Percentiles rank a stretch among this genome's conserved stretches.
phyloP scores from a whole-genome alignment of 1,140 invertebrate genomes.

The Hycleus cichorii region DNA sequence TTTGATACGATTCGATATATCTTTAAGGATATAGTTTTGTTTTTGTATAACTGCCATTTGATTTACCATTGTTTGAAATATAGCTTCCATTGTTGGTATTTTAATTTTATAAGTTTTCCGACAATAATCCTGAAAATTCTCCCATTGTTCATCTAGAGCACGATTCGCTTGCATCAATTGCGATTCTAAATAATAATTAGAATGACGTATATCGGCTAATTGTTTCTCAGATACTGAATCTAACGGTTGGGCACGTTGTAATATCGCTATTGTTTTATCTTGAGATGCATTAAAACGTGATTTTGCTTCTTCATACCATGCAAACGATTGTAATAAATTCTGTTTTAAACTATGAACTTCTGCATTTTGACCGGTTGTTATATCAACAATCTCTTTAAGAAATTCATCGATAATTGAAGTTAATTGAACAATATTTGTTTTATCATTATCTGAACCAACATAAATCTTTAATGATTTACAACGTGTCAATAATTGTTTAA shows the following conservation, averaged over 20 bases:
- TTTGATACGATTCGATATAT: conserved; percentile 29
- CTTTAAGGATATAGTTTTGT: conserved; percentile 41
- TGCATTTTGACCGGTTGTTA: conserved; percentile 42
- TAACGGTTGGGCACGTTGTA: conserved; percentile 46
- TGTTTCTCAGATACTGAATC: conserved; percentile 51
- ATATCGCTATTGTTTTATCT: conserved; percentile 47
- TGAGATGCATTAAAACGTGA: conserved; percentile 43
- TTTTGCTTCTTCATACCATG: conserved; percentile 55
- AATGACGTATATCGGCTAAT: conserved; percentile 49
- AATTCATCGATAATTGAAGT: conserved; percentile 42
- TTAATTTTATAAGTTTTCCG: conserved; percentile 43
- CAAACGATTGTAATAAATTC: conserved; percentile 52
- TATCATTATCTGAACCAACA: conserved; percentile 49
- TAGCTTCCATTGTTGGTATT: conserved; percentile 55
- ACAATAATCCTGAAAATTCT: conserved; percentile 45
- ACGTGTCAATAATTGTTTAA: conserved; percentile 49
- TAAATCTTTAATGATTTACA: conserved; percentile 43
- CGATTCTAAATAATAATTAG: conserved; percentile 53
- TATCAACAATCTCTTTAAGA: conserved; percentile 47
- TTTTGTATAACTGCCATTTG: conserved; percentile 53
- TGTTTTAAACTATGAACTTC: conserved; percentile 51
- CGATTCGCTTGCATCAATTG: conserved; percentile 51
- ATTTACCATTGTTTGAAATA: conserved; percentile 58
- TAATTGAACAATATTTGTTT: conserved; percentile 42
- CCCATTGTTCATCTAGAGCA: conserved; percentile 55